A percentile compares a stretch with the other conserved stretches of the same genome.
Conservation (phyloP, 2,113 vertebrate genomes). For the Megatriorchis doriae region DNA sequence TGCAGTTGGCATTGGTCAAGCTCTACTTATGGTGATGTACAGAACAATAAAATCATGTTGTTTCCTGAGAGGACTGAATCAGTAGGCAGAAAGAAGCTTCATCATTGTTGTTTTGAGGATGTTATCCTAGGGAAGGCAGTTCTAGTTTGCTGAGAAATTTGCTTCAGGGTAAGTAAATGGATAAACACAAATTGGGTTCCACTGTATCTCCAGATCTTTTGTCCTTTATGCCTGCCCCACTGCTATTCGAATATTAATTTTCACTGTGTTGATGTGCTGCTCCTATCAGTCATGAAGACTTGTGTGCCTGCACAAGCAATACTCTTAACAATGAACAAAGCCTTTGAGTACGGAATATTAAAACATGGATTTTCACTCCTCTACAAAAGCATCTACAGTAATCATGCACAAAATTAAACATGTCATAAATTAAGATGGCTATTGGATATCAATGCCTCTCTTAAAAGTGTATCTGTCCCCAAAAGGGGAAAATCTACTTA, state of each 20-base stretch:
- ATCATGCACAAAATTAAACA: conserved; percentile 4
- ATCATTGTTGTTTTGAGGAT: neutral
- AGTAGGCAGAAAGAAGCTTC: neutral
- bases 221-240: neutral
- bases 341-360: neutral
- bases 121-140: neutral
- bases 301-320: neutral
- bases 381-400: neutral
- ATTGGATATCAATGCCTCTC: conserved; percentile 22
- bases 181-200: neutral
- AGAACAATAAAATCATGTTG: neutral
- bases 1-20: neutral
- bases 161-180: neutral
- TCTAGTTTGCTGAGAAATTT: neutral
- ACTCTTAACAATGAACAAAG: neutral
- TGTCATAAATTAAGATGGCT: neutral
- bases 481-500: conserved; percentile 10
- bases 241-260: neutral
- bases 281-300: neutral
- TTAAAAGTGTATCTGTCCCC: conserved; percentile 24
- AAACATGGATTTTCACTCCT: neutral
- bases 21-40: neutral
- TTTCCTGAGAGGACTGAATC: neutral
- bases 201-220: neutral
- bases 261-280: neutral